Evolutionary conservation across 2,113 vertebrate genomes (phyloP).

Genomic region (Heteronetta atricapilla): DNA sequence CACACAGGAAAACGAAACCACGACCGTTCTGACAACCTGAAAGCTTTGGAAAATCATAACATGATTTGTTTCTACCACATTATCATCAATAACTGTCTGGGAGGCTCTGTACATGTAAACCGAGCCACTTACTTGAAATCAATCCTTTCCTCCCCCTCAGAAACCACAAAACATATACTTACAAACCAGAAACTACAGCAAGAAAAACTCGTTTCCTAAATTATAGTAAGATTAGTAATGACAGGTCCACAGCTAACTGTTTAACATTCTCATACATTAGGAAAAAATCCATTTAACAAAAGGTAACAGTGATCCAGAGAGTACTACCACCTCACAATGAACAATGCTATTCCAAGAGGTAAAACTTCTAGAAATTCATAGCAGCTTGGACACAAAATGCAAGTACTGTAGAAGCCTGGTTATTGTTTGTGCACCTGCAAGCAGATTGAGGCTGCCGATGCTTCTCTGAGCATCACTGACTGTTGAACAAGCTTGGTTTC

Average conservation of each 20-base stretch:
- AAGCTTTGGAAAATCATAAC: not conserved
- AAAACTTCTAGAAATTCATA: not conserved
- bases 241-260: not conserved
- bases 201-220: not conserved
- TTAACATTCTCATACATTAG: not conserved
- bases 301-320: not conserved
- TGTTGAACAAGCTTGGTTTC: not conserved
- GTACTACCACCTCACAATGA: not conserved
- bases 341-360: not conserved
- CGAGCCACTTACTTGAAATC: not conserved
- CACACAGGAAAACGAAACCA: not conserved
- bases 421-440: not conserved
- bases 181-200: not conserved
- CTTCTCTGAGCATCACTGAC: not conserved
- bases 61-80: not conserved
- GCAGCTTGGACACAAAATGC: not conserved
- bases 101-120: not conserved
- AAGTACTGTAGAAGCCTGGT: not conserved
- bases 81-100: not conserved
- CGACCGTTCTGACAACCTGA: not conserved
- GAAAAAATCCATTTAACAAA: not conserved
- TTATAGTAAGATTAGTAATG: not conserved
- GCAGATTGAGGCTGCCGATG: accelerated
- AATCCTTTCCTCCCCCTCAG: not conserved
- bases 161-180: not conserved